These are phyloP conservation scores for Sesia apiformis DNA, from an alignment of 2,888 invertebrate genomes.

Conservation along the genomic window DNA sequence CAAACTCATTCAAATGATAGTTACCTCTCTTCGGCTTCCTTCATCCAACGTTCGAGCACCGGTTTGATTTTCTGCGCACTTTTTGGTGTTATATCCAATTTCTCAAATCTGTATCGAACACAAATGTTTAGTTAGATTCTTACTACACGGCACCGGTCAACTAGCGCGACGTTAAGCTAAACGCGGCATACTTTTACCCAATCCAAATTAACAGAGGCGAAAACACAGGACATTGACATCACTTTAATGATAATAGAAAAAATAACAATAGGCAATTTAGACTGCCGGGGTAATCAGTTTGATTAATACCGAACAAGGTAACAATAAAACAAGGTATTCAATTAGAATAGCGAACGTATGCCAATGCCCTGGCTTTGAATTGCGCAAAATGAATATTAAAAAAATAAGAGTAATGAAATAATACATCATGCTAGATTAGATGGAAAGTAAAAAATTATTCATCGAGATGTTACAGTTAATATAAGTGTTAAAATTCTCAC, in stretches of 20 bases:
- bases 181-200: conserved; percentile 34
- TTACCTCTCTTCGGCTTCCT: conserved; percentile 97
- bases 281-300: conserved; percentile 68
- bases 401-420: conserved; percentile 66
- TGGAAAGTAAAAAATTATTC: conserved; percentile 65
- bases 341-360: conserved; percentile 76
- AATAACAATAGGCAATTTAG: conserved; percentile 72
- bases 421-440: conserved; percentile 72
- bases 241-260: conserved; percentile 59
- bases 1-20: conserved; percentile 63
- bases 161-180: conserved; percentile 28
- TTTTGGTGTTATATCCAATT: conserved; percentile 99
- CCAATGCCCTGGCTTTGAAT: conserved; percentile 93
- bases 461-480: conserved; percentile 57
- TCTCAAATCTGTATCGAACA: conserved; percentile 93
- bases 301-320: conserved; percentile 69
- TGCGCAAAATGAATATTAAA: conserved; percentile 69
- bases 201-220: conserved; percentile 53
- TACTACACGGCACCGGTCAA: conserved; percentile 48
- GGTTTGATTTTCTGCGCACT: conserved; percentile 99
- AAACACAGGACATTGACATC: conserved; percentile 82
- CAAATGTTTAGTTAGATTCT: conserved; percentile 67
- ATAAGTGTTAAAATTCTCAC: conserved; percentile 63
- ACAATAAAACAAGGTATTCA: conserved; percentile 70
- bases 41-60: conserved; percentile 98